These are phyloP conservation scores for Phylloscopus trochilus DNA, from an alignment of 2,113 vertebrate genomes.

Conservation along the genomic window DNA sequence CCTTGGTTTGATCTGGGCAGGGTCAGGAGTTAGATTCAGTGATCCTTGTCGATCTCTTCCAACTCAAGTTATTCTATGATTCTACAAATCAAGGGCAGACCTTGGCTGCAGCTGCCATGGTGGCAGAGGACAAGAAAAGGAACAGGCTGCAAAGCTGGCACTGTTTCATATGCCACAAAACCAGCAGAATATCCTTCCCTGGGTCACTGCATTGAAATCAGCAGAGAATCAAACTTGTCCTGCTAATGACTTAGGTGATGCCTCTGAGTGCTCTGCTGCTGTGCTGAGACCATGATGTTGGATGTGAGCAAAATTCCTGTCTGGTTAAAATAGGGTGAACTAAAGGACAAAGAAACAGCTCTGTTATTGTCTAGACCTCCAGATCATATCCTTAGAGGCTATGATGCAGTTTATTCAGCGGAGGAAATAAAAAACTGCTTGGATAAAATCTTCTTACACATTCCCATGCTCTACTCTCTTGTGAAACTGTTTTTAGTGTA, in stretches of 20 bases:
- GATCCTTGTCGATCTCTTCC: neutral
- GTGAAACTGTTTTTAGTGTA: conserved; percentile 7
- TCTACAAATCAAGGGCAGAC: neutral
- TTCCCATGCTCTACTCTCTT: neutral
- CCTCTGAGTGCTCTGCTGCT: neutral
- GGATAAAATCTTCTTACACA: neutral
- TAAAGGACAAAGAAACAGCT: neutral
- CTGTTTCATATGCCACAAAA: neutral
- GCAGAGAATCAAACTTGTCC: neutral
- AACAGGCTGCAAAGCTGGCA: neutral
- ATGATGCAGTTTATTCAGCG: neutral
- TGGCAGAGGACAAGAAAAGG: neutral
- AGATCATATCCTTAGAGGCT: neutral
- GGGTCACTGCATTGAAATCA: neutral
- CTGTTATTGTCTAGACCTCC: neutral
- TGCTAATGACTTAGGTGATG: neutral
- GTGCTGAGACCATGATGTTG: neutral
- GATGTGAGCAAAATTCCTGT: neutral
- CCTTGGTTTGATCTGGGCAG: neutral
- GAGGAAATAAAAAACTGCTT: conserved; percentile 10
- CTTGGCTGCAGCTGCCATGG: neutral
- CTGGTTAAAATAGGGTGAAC: neutral
- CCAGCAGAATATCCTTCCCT: neutral
- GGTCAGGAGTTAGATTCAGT: neutral
- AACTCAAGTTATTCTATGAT: neutral